Evolutionary conservation across 2,113 vertebrate genomes (phyloP), one percentile per base, ranked within the genome.

Genomic region (Chascanopsetta lugubris): DNA sequence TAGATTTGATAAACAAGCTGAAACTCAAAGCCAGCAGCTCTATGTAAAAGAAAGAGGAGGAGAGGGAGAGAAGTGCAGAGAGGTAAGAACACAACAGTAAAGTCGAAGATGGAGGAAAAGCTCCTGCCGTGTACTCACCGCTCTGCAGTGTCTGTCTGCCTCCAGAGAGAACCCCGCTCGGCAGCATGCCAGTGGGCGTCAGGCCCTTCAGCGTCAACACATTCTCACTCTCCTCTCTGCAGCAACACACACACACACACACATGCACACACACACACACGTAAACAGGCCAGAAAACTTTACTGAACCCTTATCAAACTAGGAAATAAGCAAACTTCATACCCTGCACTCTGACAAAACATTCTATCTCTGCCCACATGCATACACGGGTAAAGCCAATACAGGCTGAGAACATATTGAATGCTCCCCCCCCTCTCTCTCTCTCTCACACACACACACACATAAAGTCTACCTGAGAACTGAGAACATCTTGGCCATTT

Each of bases 181-280:
- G 93, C 81, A 94, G 85, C 93, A 94, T 94, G 77, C 93, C 93
- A 50, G 93, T 94, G 61, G 93, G 93, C 43, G 93, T 94, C 84
- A 94, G 84, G 56, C 93, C 93, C 83, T 94, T 94, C 57, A 94
- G 89, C 26, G 93, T 94, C 91, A 94, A 86, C 75, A 94, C 93
- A 71, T 93, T 94, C 86, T 94, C 93, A 77, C 93, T 94, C 84
- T 94, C 93, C 88, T 94, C 93, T 89, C 93, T 93, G 91, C 68
- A 84, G 67, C 65, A 75, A 69, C 45, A 66, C 75, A 75, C 24
- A 71, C 46, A 54, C 60, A 69, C 18, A 13, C 57, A 75, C 21
- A 77, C 62, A 40, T 77, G 69, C 71, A n/a, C n/a, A 72, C 45
- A 66, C 75, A 75, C 24, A 71, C 46, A 54, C 60, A 69, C 18